A percentile compares a stretch with the other conserved stretches of the same genome.
Conservation (phyloP, 2,888 invertebrate species). For the Norana najaformis region DNA sequence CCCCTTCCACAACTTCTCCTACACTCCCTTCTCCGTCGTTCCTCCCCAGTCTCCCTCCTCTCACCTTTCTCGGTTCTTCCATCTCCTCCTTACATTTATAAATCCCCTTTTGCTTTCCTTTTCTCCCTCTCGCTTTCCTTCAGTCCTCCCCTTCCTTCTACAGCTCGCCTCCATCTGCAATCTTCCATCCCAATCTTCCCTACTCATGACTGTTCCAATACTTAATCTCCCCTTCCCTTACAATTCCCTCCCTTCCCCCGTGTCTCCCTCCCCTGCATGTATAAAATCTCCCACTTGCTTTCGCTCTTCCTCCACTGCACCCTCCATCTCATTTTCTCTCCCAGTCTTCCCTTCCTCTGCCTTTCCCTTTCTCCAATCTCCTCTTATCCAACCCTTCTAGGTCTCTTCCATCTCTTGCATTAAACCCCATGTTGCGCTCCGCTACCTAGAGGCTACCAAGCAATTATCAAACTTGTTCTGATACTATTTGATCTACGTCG, state of each 20-base stretch:
- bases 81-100: constrained; percentile 19
- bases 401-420: too few relatives aligned
- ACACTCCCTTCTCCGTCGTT: background rate
- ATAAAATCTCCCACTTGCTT: background rate
- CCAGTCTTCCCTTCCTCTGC: background rate
- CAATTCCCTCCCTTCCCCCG: background rate
- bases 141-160: constrained; percentile 7
- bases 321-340: background rate
- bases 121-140: constrained; percentile 28
- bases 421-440: too few relatives aligned
- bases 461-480: too few relatives aligned
- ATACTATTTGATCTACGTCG: too few relatives aligned
- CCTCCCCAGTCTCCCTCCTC: background rate
- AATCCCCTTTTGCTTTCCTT: constrained; percentile 26
- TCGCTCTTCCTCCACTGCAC: background rate
- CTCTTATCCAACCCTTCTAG: too few relatives aligned
- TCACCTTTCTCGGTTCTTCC: background rate
- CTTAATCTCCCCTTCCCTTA: constrained; percentile 1
- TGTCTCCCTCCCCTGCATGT: background rate
- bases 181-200: background rate
- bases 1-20: background rate
- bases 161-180: background rate
- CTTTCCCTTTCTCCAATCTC: background rate
- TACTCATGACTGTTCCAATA: background rate
- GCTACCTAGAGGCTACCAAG: too few relatives aligned